Evolutionary conservation across 2,888 invertebrate species (phyloP).

Genomic region (Liposcelis brunnea): DNA sequence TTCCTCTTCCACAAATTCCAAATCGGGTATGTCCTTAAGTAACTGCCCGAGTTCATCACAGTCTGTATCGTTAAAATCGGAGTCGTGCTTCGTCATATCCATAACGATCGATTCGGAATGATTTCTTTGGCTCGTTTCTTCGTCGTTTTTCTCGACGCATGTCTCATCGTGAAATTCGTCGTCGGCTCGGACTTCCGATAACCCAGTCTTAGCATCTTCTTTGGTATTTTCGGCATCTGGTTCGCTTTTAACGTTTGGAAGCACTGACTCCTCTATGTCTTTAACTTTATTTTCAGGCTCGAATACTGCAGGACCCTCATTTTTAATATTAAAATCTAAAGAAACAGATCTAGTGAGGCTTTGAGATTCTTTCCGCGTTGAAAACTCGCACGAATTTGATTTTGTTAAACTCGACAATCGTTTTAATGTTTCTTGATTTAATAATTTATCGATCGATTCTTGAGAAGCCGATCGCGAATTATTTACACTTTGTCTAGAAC

Average conservation of each 20-base stretch:
- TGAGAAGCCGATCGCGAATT: too few species aligned
- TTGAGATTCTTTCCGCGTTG: not conserved
- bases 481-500: not conserved
- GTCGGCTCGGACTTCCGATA: slow-evolving; percentile 13
- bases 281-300: not conserved
- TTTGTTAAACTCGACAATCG: slow-evolving; percentile 11
- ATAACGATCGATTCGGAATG: not conserved
- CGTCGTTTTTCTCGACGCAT: slow-evolving; percentile 14
- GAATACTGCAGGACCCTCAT: not conserved
- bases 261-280: slow-evolving; percentile 6
- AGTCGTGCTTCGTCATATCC: slow-evolving; percentile 5
- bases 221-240: slow-evolving; percentile 23
- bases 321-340: slow-evolving; percentile 1
- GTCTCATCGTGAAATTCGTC: slow-evolving; percentile 16
- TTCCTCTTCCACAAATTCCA: slow-evolving; percentile 20
- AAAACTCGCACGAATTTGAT: slow-evolving; percentile 6
- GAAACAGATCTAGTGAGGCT: not conserved
- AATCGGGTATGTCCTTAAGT: slow-evolving; percentile 19
- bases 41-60: slow-evolving; percentile 10
- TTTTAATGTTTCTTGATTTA: slow-evolving; percentile 18
- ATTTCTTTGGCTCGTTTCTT: slow-evolving; percentile 12
- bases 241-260: slow-evolving; percentile 14
- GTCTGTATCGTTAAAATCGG: slow-evolving; percentile 2
- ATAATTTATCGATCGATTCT: slow-evolving; percentile 2
- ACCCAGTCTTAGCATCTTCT: slow-evolving; percentile 19